Evolutionary conservation across 2,797 vertebrate species (phyloP), one percentile per base, ranked within the genome.

Genomic region (Ptychadena robeensis): DNA sequence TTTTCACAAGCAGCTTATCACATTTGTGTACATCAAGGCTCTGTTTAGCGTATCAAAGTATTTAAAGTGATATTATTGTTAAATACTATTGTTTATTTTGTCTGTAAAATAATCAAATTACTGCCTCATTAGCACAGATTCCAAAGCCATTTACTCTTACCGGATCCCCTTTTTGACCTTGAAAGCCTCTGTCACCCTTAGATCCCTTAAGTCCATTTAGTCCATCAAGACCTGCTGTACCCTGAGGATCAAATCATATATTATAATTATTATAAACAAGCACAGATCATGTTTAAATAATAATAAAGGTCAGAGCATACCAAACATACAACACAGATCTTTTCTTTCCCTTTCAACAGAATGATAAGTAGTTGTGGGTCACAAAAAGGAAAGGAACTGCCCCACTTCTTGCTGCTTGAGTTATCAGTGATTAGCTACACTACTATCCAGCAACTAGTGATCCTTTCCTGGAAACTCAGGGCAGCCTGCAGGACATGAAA

Each of bases 151-250:
- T 3, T 11, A 25, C 9, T 22, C 18, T 91, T 89, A 96, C 96
- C 86, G 88, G 86, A 32, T 91, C 87, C 27, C 96, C 96, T 82
- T 92, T 94, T 86, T 91, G 93, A 1, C 96, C 96, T 69, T 93
- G 93, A 0, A 90, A 86, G 10, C 96, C 96, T 38, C 89, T 59
- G 79, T 95, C 94, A 0, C 96, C 96, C 88, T 95, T 96, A 80
- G 92, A 91, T 37, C 96, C 96, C 80, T 94, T 96, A 75, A 87
- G 88, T 32, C 96, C 96, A 0, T 96, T 91, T 77, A 89, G 86
- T 64, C 96, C 96, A 44, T 96, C 72, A 0, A 92, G 86, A 44
- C 96, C 96, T 1, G 94, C 93, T 0, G 80, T 91, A 18, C 96
- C 96, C 96, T 97, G 85, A 35, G 83, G 86, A 85, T 69, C 15